Base-by-base conservation (phyloP, 2,797 vertebrate species). In the Brachyalestes nurse region DNA sequence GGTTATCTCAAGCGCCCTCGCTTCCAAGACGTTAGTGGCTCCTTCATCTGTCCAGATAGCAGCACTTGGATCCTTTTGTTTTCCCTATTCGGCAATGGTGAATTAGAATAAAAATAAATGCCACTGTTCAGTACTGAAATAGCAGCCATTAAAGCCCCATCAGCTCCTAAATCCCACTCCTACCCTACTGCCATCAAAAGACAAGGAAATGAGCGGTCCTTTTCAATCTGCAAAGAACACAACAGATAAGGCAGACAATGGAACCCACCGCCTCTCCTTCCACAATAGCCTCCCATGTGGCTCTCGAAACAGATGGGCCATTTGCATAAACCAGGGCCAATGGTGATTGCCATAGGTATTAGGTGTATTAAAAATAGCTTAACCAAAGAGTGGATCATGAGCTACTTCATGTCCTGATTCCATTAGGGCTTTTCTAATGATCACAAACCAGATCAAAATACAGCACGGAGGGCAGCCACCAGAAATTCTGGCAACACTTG, bases 311-410 rank as follows among this genome's bases (percentile, higher is more conserved):
- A 88, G 84, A 86, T 87, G 83, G 81, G 76, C 71, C 45, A 86
- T 89, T 89, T 88, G 76, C 81, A 83, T 82, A 82, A 23, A 53
- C 25, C 69, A 67, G 73, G 57, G 40, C 79, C 47, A 78, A 25
- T 60, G 61, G 65, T 86, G 83, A 86, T 87, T 88, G 81, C 81
- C 72, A 79, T 82, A 83, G 80, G 25, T 71, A 84, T 80, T 72
- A 82, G 78, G 73, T 83, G 53, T 84, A 83, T 88, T 82, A 82
- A 86, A 83, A 86, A 86, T 79, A 84, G 84, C 81, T 84, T 75
- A 75, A 65, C 49, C 77, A 74, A 58, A 80, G 72, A 70, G 74
- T 40, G 21, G 16, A 61, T 72, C 60, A 70, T 80, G n/a, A 74
- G 72, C 77, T 81, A 61, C 40, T 78, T 65, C 21, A 62, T 51